Base-by-base conservation (phyloP, 2,797 vertebrate species). In the Acanthornis magna region DNA sequence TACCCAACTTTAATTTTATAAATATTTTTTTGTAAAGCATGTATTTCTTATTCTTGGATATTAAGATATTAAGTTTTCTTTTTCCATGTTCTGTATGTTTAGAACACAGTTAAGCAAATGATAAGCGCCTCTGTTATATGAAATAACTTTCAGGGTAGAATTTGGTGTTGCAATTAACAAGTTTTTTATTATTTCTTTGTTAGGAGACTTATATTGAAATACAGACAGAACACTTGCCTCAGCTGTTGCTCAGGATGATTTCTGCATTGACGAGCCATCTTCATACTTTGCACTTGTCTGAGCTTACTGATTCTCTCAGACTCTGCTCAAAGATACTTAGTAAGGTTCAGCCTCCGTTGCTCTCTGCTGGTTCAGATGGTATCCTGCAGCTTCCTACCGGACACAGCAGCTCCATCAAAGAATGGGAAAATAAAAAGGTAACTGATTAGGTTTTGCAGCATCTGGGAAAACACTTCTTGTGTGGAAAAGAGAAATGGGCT, bases 131-230 rank as follows among this genome's bases (percentile, higher is more conserved):
- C 25, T 91, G 32, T 66, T 87, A 29, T 0, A 73, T 34, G 61
- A 58, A 30, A 53, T 76, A 76, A 51, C n/a, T 81, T 72, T 66
- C 21, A 60, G 25, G 22, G 27, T 79, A 40, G 22, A 79, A 65
- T 92, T 65, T 66, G 27, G 17, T n/a, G 7, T 77, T 88, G 20
- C 2, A 42, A 61, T 47, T 75, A 57, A 96, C 38, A 45, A 70
- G 40, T 40, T 86, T 51, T 71, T 61, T 72, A 12, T 81, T 91
- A 38, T 95, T 70, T 94, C 91, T 95, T 87, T 95, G 51, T 76
- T 93, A 99, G 99, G 99, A 99, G 96, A 99, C 99, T 6, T 99
- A 99, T 72, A 99, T 99, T 92, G 99, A 99, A 98, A 99, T 99
- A 97, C 99, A 99, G 97, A 99, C 99, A 10, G 99, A 99, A 96